These are phyloP conservation scores for Amphipyra berbera DNA, from an alignment of 2,888 invertebrate genomes.

Conservation along the genomic window DNA sequence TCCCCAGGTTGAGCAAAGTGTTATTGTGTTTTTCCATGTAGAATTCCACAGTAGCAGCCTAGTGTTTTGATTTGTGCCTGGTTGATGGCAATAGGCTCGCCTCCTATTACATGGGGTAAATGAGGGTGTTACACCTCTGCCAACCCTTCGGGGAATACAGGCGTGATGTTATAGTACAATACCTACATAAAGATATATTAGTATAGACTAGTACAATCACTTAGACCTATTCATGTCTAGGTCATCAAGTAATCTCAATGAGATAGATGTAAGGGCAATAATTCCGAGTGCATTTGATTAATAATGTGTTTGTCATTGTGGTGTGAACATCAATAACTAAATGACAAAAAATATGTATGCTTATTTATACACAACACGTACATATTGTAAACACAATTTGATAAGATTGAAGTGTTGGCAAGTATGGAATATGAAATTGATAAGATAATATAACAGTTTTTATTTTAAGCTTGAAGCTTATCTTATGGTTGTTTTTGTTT, in stretches of 20 bases:
- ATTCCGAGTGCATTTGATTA: constrained; percentile 15
- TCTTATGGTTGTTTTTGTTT: constrained; percentile 26
- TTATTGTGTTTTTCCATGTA: no score
- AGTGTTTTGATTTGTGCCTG: no score
- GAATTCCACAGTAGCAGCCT: no score
- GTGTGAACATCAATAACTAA: constrained; percentile 8
- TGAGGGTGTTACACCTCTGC: no score
- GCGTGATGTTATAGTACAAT: no score
- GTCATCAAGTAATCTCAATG: constrained; percentile 33
- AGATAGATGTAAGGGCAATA: constrained; percentile 8
- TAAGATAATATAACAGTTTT: constrained; percentile 62
- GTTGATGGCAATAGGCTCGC: no score
- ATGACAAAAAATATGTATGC: constrained; percentile 24
- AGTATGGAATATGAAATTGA: constrained; percentile 53
- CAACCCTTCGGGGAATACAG: no score
- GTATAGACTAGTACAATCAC: constrained; percentile 12
- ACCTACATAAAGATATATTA: background rate
- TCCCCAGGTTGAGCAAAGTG: no score
- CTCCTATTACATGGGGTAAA: no score
- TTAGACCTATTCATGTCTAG: constrained; percentile 43
- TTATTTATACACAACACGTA: constrained; percentile 37
- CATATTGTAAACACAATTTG: constrained; percentile 47
- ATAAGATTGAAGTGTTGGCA: constrained; percentile 61
- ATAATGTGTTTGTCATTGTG: constrained; percentile 22
- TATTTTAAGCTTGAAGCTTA: constrained; percentile 43